Evolutionary conservation across 2,113 vertebrate species (phyloP).

Genomic region (Zingel zingel): DNA sequence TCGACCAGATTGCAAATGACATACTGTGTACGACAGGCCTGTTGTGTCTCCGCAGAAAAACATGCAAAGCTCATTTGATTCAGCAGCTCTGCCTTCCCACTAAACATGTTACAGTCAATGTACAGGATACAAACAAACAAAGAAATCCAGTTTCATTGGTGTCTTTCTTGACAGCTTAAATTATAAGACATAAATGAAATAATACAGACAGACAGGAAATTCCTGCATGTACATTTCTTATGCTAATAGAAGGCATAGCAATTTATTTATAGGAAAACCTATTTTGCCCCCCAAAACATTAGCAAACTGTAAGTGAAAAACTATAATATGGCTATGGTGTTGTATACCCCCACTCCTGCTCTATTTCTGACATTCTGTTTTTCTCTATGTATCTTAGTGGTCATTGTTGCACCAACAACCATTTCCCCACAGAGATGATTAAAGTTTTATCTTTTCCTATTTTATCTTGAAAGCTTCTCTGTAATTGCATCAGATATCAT

Average conservation of each 20-base stretch:
- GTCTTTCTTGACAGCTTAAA: constrained; percentile 32
- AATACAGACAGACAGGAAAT: constrained; percentile 4
- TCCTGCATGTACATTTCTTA: not conserved
- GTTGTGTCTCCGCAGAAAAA: constrained; percentile 73
- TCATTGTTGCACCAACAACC: constrained; percentile 50
- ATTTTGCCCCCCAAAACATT: not conserved
- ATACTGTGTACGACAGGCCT: constrained; percentile 72
- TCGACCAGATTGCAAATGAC: constrained; percentile 79
- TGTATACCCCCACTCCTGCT: not conserved
- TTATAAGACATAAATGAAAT: constrained; percentile 18
- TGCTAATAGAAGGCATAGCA: constrained; percentile 1
- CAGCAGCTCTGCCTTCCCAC: constrained; percentile 46
- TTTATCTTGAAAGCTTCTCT: constrained; percentile 57
- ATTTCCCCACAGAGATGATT: constrained; percentile 62
- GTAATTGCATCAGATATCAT: constrained; percentile 69
- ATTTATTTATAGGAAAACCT: constrained; percentile 1
- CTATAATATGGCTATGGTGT: not conserved
- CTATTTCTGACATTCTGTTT: constrained; percentile 15
- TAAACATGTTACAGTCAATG: constrained; percentile 45
- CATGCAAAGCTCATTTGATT: constrained; percentile 76
- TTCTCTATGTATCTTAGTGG: constrained; percentile 7
- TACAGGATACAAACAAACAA: constrained; percentile 14
- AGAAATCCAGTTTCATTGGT: constrained; percentile 2
- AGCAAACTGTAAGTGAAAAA: constrained; percentile 20
- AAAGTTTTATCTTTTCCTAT: constrained; percentile 63